Percentiles rank a stretch among this genome's conserved stretches.
Evolutionary conservation across 1,140 invertebrate species (phyloP).

Genomic region (Oryctes rhinoceros): DNA sequence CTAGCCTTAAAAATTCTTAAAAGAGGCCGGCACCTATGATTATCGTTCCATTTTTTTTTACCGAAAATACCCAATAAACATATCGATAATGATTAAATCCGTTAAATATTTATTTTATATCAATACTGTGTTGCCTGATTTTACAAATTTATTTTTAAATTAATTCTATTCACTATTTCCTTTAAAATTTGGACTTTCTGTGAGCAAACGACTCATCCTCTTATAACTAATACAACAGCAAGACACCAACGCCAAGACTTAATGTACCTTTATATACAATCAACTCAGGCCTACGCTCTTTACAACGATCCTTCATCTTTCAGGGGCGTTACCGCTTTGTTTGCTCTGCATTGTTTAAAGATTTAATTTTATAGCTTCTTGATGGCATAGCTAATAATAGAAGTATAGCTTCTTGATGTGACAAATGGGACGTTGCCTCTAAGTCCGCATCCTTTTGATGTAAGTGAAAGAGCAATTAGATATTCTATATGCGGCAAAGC

Average conservation of each 20-base stretch:
- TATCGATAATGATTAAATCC: too few species aligned
- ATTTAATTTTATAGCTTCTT: conserved; percentile 24
- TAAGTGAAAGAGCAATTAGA: neutral
- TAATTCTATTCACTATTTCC: too few species aligned
- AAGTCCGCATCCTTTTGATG: neutral
- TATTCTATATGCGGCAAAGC: neutral
- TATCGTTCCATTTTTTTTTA: too few species aligned
- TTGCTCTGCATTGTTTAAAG: conserved; percentile 29
- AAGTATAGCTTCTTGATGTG: conserved; percentile 6
- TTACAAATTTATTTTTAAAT: too few species aligned
- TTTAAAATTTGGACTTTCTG: too few species aligned
- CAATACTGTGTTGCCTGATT: too few species aligned
- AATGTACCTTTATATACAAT: neutral
- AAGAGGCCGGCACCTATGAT: too few species aligned
- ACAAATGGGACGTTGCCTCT: conserved; percentile 26
- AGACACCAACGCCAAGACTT: neutral
- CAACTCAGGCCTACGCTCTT: neutral
- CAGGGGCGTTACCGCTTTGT: neutral
- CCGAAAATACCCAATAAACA: too few species aligned
- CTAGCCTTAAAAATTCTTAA: too few species aligned
- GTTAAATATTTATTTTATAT: too few species aligned
- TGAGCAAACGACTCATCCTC: too few species aligned
- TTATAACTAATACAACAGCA: neutral
- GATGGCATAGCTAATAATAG: conserved; percentile 23
- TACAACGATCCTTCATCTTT: neutral